Base-by-base conservation (phyloP, 2,797 vertebrate genomes). In the Siniperca undulata region DNA sequence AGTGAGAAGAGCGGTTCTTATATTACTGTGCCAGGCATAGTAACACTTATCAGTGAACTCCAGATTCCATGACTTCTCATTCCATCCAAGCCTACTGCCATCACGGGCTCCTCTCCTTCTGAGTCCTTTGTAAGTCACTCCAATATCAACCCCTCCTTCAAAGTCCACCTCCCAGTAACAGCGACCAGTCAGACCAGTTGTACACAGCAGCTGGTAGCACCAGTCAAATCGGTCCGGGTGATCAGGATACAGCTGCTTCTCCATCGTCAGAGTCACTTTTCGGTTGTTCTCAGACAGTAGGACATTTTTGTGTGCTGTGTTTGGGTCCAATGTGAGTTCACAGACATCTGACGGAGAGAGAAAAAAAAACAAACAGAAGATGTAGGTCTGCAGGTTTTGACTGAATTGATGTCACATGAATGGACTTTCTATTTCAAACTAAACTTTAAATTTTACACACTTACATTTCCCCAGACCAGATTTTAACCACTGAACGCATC, bases 101-200 rank as follows among this genome's bases (percentile, higher is more conserved):
- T 73, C 70, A 2, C 27, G 52, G 11, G 58, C 60, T 30, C 83
- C 83, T 20, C 48, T 68, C 27, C 84, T 7, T 7, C 76, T 64
- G 50, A 86, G 8, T 5, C 67, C 36, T 55, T 34, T 50, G 50
- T 79, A 82, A 27, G 75, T 81, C 13, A 0, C 79, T 42, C 69
- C 70, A 8, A 85, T 38, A n/a, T 75, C 71, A 4, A 83, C 80
- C 11, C 56, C 67, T 3, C 19, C 20, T 42, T 60, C 42, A 12
- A 59, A 40, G 17, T 78, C 64, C 1, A 83, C 81, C 70, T 83
- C 76, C 81, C 81, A 78, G 56, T 86, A 86, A 52, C 80, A 82
- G 5, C 62, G 61, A 7, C 61, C 72, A 0, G 34, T 67, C 42
- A 76, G 52, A 20, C 55, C 62, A 7, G 13, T 30, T 24, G 27